Evolutionary conservation across 2,113 vertebrate species (phyloP).

Genomic region (Pollimyrus isidori): DNA sequence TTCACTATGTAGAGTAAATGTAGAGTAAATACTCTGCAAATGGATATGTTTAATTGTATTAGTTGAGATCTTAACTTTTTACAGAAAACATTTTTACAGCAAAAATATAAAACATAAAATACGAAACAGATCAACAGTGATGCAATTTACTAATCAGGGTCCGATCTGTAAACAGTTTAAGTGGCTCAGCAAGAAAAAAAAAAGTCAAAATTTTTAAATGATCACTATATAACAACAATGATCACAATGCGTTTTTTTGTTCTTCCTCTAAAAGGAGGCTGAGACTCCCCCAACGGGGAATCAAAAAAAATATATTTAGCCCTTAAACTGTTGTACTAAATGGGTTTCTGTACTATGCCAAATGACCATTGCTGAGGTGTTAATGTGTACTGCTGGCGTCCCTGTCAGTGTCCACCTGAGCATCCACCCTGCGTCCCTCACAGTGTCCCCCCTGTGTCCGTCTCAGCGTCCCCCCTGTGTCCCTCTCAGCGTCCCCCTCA

Average conservation of each 20-base stretch:
- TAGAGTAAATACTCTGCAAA: not conserved
- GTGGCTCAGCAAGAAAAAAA: not conserved
- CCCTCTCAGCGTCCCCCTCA: not conserved
- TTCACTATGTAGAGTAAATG: no score
- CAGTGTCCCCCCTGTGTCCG: not conserved
- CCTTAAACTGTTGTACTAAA: slow-evolving; percentile 17
- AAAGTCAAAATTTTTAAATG: slow-evolving; percentile 4
- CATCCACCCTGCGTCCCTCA: not conserved
- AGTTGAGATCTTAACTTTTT: slow-evolving; percentile 12
- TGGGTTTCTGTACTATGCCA: slow-evolving; percentile 33
- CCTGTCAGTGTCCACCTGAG: not conserved
- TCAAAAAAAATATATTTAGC: not conserved
- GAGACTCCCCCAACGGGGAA: not conserved
- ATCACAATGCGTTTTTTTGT: not conserved
- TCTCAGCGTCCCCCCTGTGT: not conserved
- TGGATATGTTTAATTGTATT: slow-evolving; percentile 10
- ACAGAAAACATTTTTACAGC: slow-evolving; percentile 19
- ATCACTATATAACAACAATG: not conserved
- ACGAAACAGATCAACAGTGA: not conserved
- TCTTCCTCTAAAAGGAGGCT: not conserved
- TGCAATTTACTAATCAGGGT: not conserved
- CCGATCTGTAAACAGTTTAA: slow-evolving; percentile 2
- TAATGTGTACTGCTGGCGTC: not conserved
- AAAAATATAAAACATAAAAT: slow-evolving; percentile 9
- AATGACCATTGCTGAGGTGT: not conserved